These are phyloP conservation scores for Chesias legatella DNA, from an alignment of 2,888 invertebrate genomes.

Conservation along the genomic window DNA sequence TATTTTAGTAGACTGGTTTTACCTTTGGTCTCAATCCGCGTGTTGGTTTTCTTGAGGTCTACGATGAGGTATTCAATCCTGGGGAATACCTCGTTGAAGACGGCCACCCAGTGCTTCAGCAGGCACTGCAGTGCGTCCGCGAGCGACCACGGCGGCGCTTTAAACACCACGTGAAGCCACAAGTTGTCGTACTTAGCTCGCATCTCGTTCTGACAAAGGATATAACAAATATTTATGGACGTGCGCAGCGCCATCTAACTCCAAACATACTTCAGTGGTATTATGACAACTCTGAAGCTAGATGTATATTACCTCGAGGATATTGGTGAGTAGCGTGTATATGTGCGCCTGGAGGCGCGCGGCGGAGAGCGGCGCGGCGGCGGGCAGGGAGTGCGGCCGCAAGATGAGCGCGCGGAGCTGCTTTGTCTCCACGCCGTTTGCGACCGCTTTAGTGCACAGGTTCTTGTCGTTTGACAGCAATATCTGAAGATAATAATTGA, in stretches of 20 bases:
- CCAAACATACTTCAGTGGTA: too few relatives aligned
- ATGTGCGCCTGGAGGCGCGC: slow-evolving; percentile 35
- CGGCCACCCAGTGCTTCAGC: slow-evolving; percentile 81
- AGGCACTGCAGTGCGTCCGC: slow-evolving; percentile 75
- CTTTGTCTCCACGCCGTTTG: slow-evolving; percentile 66
- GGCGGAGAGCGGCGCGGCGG: slow-evolving; percentile 6
- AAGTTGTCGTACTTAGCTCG: slow-evolving; percentile 76
- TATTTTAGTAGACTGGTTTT: not conserved
- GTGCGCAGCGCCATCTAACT: too few relatives aligned
- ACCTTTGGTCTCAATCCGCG: slow-evolving; percentile 57
- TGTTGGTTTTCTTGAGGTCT: slow-evolving; percentile 48
- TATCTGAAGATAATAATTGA: slow-evolving; percentile 52
- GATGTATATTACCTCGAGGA: slow-evolving; percentile 44
- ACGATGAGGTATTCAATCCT: slow-evolving; percentile 61
- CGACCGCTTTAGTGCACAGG: slow-evolving; percentile 77
- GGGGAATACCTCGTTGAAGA: slow-evolving; percentile 77
- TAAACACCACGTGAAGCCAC: slow-evolving; percentile 75
- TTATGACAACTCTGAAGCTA: too few relatives aligned
- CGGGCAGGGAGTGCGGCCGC: slow-evolving; percentile 24
- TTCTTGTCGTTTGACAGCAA: slow-evolving; percentile 81
- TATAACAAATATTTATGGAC: not conserved
- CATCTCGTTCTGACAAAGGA: slow-evolving; percentile 75
- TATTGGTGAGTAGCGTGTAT: slow-evolving; percentile 44
- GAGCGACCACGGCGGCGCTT: slow-evolving; percentile 80
- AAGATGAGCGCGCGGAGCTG: slow-evolving; percentile 39